A percentile compares a stretch with the other conserved stretches of the same genome.
These are phyloP conservation scores for Silvanus unidentatus DNA, from an alignment of 2,888 invertebrate genomes.

Conservation along the genomic window DNA sequence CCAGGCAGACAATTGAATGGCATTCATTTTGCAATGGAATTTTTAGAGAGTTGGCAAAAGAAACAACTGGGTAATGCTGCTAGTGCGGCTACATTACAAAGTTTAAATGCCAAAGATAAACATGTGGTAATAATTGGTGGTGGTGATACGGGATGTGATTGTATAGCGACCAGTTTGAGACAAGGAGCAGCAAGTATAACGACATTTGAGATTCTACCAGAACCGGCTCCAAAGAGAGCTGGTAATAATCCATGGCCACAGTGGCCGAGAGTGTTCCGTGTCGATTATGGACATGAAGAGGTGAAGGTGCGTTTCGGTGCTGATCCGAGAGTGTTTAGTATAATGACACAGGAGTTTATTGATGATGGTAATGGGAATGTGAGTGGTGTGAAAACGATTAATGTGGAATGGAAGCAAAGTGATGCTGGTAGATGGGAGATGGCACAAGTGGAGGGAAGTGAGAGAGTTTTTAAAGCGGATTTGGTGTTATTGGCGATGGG, in stretches of 20 bases:
- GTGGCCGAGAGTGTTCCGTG: conserved; percentile 92
- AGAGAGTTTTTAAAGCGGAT: conserved; percentile 78
- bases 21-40: conserved; percentile 97
- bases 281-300: conserved; percentile 98
- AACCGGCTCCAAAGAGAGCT: conserved; percentile 75
- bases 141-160: conserved; percentile 90
- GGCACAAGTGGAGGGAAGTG: conserved; percentile 75
- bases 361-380: conserved; percentile 86
- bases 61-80: conserved; percentile 69
- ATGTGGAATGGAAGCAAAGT: conserved; percentile 92
- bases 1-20: conserved; percentile 81
- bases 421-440: conserved; percentile 91
- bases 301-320: conserved; percentile 79
- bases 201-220: conserved; percentile 95
- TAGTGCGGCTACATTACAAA: conserved; percentile 52
- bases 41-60: conserved; percentile 95
- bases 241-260: conserved; percentile 98
- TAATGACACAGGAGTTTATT: conserved; percentile 91
- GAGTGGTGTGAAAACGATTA: conserved; percentile 82
- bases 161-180: conserved; percentile 93
- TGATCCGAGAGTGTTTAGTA: conserved; percentile 90
- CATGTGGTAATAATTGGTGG: conserved; percentile 89
- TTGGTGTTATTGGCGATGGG: conserved; percentile 97
- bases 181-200: conserved; percentile 87
- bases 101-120: conserved; percentile 89